Evolutionary conservation across 2,113 vertebrate species (phyloP).

Genomic region (Burhinus oedicnemus): DNA sequence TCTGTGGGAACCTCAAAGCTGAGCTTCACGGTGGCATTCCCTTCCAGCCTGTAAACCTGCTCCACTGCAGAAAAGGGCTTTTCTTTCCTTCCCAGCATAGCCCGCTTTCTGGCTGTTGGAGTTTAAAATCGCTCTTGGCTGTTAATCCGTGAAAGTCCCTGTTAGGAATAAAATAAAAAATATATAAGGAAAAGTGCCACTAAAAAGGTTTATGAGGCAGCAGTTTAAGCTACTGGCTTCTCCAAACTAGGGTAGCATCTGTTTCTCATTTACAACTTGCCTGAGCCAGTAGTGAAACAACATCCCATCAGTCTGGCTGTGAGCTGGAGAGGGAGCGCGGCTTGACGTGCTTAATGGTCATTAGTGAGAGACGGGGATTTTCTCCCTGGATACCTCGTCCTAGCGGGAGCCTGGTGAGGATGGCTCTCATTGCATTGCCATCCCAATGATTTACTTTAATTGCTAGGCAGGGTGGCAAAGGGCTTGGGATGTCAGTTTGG

Average conservation of each 20-base stretch:
- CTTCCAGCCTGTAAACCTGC: not conserved
- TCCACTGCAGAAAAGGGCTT: not conserved
- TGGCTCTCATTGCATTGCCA: not conserved
- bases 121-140: not conserved
- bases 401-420: fast-evolving
- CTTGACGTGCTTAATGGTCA: fast-evolving
- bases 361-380: not conserved
- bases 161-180: slow-evolving; percentile 65
- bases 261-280: slow-evolving; percentile 30
- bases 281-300: not conserved
- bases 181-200: slow-evolving; percentile 42
- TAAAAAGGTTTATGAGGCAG: slow-evolving; percentile 62
- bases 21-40: not conserved
- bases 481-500: not conserved
- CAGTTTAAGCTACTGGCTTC: slow-evolving; percentile 20
- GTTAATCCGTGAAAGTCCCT: slow-evolving; percentile 63
- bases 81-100: not conserved
- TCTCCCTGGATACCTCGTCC: not conserved
- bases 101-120: not conserved
- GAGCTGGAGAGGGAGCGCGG: not conserved
- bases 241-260: not conserved
- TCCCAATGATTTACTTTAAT: not conserved
- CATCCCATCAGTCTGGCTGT: not conserved
- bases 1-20: not conserved
- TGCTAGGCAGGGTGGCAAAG: not conserved